phyloP scores from a whole-genome alignment of 1,140 invertebrate genomes.

The Streblospio benedicti region DNA sequence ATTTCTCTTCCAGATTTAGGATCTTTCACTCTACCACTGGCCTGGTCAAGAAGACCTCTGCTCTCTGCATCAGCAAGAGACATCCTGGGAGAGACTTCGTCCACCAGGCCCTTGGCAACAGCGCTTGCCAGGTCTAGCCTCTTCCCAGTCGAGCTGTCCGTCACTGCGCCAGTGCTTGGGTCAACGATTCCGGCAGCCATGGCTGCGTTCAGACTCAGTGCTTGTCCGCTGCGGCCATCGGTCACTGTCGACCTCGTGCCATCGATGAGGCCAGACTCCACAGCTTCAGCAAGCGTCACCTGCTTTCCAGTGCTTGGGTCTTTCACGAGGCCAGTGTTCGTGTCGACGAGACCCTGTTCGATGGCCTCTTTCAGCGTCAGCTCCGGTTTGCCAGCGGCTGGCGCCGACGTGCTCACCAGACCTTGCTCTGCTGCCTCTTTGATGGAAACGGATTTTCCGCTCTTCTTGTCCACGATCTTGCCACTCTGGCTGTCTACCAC shows the following conservation, averaged over 20 bases:
- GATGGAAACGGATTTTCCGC: conserved; percentile 17
- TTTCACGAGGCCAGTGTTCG: conserved; percentile 57
- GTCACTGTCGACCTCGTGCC: neutral
- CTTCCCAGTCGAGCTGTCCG: conserved; percentile 68
- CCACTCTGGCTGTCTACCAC: conserved; percentile 2
- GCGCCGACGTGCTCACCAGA: neutral
- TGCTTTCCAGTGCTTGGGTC: conserved; percentile 26
- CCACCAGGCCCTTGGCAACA: conserved; percentile 62
- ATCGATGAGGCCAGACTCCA: conserved; percentile 58
- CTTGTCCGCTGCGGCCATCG: conserved; percentile 19
- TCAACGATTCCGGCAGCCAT: conserved; percentile 61
- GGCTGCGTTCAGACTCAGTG: conserved; percentile 58
- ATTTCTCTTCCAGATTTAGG: conserved; percentile 15
- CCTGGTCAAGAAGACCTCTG: conserved; percentile 26
- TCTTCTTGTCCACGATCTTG: conserved; percentile 18
- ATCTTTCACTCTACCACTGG: conserved; percentile 32
- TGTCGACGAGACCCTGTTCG: conserved; percentile 54
- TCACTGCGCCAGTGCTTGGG: conserved; percentile 64
- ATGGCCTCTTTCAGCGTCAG: neutral
- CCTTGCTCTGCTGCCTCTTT: conserved; percentile 3
- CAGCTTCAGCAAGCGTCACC: conserved; percentile 62
- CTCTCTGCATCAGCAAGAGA: conserved; percentile 52
- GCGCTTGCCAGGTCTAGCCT: conserved; percentile 67
- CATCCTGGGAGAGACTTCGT: conserved; percentile 50
- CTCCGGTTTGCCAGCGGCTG: conserved; percentile 26